Evolutionary conservation across 2,113 vertebrate genomes (phyloP), one percentile per base, ranked within the genome.

Genomic region (Astur gentilis): DNA sequence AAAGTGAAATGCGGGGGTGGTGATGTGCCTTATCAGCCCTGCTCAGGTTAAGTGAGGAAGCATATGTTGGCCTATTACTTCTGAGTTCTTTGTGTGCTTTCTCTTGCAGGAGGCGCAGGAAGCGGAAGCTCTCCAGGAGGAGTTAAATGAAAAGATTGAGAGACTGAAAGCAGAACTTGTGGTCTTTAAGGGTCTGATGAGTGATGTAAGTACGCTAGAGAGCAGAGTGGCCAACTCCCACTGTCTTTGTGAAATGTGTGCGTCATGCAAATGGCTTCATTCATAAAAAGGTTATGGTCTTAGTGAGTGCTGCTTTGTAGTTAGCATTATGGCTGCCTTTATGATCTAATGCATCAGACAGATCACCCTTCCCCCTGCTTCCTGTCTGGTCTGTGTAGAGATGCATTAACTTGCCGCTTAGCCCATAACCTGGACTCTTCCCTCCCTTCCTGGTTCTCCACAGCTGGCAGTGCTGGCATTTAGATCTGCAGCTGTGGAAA

Each of bases 141-240:
- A 99, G 97, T 94, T 99, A 90, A 99, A 97, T 4, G 99, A 99
- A 96, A 99, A 99, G 97, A 99, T 99, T 21, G 99, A 99, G 97
- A 97, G 99, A 72, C 98, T 99, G 94, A 99, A 99, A 96, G 98
- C 99, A 3, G 99, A 99, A 80, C 98, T 99, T 13, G 99, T 99
- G 95, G 99, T 99, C 94, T 99, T 99, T 98, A 99, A 99, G 98
- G 99, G 99, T 94, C 99, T 99, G 93, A 99, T 99, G 99, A 99
- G 98, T 93, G 99, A 99, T 38, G 99, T 99, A 98, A 99, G 99
- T 99, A 97, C 50, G 6, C 54, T 6, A 32, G 75, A 20, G n/a
- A 75, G 67, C 67, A 5, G 87, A 72, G 84, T 6, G 72, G 81
- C 81, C 95, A 25, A 2, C 61, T 10, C 27, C 65, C 95, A 1